phyloP scores from a whole-genome alignment of 2,797 vertebrate species.

The Gambusia yucatana region DNA sequence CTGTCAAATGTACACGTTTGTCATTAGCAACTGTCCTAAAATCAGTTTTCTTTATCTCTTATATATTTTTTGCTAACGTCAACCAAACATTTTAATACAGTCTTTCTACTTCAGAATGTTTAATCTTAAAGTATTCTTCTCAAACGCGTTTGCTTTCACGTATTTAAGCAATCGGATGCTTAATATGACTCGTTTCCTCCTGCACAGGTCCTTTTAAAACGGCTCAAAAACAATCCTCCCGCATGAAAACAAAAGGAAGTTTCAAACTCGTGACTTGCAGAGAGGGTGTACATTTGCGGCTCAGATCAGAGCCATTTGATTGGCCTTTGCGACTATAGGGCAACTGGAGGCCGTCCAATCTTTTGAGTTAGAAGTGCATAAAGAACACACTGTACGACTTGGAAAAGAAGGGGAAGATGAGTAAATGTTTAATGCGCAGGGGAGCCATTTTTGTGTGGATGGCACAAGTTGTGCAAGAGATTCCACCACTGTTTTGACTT shows the following conservation, averaged over 20 bases:
- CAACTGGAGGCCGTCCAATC: slow-evolving; percentile 53
- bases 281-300: slow-evolving; percentile 32
- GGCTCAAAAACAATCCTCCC: slow-evolving; percentile 6
- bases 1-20: neutral
- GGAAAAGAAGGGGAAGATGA: neutral
- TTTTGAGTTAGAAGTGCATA: slow-evolving; percentile 63
- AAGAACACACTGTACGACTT: slow-evolving; percentile 73
- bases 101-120: neutral
- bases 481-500: slow-evolving; percentile 16
- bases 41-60: neutral
- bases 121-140: neutral
- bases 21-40: neutral
- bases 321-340: slow-evolving; percentile 50
- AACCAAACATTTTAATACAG: neutral
- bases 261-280: slow-evolving; percentile 46
- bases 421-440: slow-evolving; percentile 9
- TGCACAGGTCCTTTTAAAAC: neutral
- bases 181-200: neutral
- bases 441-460: neutral
- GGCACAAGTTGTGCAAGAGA: neutral
- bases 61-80: neutral
- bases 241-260: slow-evolving; percentile 25
- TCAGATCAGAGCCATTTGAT: slow-evolving; percentile 42
- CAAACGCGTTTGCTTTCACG: neutral
- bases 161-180: neutral